These are phyloP conservation scores for Colletes gigas DNA, from an alignment of 1,140 invertebrate genomes.

Conservation along the genomic window DNA sequence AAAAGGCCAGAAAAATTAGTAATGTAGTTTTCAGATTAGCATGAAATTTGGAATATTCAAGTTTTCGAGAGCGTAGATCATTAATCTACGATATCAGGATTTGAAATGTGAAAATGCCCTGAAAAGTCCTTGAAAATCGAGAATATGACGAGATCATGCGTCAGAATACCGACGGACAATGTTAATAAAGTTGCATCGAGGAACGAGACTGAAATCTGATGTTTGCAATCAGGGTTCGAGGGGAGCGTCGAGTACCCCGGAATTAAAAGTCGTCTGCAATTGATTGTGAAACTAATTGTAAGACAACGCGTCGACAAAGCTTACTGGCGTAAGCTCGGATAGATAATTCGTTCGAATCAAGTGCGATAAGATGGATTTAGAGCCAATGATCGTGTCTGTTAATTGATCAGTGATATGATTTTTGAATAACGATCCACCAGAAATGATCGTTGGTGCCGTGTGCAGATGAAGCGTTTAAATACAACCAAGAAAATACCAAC, in stretches of 20 bases:
- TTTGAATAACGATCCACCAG: slow-evolving; percentile 13
- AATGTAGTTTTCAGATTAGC: no score
- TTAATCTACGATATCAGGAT: no score
- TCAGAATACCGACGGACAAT: no score
- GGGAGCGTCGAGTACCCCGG: not conserved
- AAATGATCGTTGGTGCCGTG: slow-evolving; percentile 54
- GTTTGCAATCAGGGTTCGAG: not conserved
- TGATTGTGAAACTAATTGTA: slow-evolving; percentile 47
- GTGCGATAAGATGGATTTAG: slow-evolving; percentile 35
- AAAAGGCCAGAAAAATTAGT: no score
- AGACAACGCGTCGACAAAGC: not conserved
- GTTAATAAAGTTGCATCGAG: no score
- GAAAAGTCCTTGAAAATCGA: no score
- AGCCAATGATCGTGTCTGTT: slow-evolving; percentile 16
- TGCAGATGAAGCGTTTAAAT: slow-evolving; percentile 57
- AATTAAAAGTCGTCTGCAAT: slow-evolving; percentile 3
- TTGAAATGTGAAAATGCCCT: no score
- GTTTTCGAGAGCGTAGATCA: no score
- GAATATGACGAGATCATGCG: no score
- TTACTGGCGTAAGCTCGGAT: not conserved
- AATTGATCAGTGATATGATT: slow-evolving; percentile 31
- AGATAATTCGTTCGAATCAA: slow-evolving; percentile 42
- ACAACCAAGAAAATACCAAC: not conserved
- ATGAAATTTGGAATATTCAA: no score
- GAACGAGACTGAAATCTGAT: no score